Percentiles rank a stretch among this genome's conserved stretches.
phyloP scores from a whole-genome alignment of 2,888 invertebrate species.

The Orgyia antiqua region DNA sequence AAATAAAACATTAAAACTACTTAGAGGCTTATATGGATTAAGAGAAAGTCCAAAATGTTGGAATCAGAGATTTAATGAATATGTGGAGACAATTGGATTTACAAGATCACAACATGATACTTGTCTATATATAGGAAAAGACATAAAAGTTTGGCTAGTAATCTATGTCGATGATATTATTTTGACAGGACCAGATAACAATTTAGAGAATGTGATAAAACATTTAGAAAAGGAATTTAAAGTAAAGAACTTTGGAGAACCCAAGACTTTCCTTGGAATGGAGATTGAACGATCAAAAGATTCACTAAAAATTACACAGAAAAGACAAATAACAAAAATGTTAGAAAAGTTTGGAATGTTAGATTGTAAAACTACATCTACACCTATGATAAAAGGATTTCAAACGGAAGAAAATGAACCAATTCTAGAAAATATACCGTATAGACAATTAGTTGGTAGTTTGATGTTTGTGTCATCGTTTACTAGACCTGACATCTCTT shows the following conservation, averaged over 20 bases:
- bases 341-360: constrained; percentile 1
- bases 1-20: background rate
- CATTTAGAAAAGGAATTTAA: constrained; percentile 2
- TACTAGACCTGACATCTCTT: background rate
- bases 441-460: background rate
- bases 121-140: background rate
- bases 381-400: constrained; percentile 1
- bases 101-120: background rate
- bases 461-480: background rate
- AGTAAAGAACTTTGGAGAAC: background rate
- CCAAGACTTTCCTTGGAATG: constrained; percentile 1
- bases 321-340: background rate
- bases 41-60: constrained; percentile 1
- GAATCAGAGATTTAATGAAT: background rate
- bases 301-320: background rate
- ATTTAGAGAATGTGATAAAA: background rate
- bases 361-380: constrained; percentile 1
- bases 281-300: background rate
- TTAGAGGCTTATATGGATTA: background rate
- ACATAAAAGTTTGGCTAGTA: background rate
- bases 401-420: background rate
- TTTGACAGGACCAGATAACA: background rate
- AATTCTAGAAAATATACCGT: background rate
- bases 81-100: background rate
- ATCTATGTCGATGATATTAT: background rate